Evolutionary conservation across 2,113 vertebrate genomes (phyloP).

Genomic region (Phodopus roborovskii): DNA sequence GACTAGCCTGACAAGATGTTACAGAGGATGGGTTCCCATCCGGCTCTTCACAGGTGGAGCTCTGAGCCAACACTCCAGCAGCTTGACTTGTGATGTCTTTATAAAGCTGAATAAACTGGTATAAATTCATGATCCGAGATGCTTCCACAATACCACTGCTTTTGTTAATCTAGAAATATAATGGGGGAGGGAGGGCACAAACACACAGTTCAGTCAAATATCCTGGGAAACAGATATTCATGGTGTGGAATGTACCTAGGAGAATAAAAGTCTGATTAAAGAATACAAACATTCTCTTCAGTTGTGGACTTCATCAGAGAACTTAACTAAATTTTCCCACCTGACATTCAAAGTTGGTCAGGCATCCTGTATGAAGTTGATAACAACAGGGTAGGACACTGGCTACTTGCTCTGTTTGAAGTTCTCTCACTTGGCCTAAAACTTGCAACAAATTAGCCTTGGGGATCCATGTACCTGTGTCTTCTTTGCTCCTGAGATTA

Average conservation of each 20-base stretch:
- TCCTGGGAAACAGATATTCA: constrained; percentile 11
- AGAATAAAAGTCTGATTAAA: constrained; percentile 27
- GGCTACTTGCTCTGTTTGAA: background rate
- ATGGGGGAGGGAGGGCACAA: background rate
- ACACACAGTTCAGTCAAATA: constrained; percentile 38
- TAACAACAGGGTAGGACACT: background rate
- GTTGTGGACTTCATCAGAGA: constrained; percentile 29
- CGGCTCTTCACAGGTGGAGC: constrained; percentile 85
- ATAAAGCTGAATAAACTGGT: constrained; percentile 98
- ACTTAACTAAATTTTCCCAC: background rate
- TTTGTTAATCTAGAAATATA: constrained; percentile 94
- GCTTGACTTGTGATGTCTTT: constrained; percentile 97
- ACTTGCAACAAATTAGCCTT: background rate
- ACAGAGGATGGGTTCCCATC: constrained; percentile 87
- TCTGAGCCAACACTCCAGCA: constrained; percentile 89
- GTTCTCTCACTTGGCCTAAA: background rate
- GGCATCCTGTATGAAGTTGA: background rate
- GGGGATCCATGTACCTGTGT: background rate
- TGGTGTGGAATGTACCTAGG: constrained; percentile 36
- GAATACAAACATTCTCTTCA: background rate
- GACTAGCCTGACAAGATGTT: constrained; percentile 95
- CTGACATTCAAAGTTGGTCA: constrained; percentile 41
- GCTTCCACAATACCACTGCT: constrained; percentile 93
- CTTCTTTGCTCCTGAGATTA: background rate
- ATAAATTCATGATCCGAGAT: constrained; percentile 98